phyloP scores from a whole-genome alignment of 2,888 invertebrate genomes.

The Eupithecia subumbrata region DNA sequence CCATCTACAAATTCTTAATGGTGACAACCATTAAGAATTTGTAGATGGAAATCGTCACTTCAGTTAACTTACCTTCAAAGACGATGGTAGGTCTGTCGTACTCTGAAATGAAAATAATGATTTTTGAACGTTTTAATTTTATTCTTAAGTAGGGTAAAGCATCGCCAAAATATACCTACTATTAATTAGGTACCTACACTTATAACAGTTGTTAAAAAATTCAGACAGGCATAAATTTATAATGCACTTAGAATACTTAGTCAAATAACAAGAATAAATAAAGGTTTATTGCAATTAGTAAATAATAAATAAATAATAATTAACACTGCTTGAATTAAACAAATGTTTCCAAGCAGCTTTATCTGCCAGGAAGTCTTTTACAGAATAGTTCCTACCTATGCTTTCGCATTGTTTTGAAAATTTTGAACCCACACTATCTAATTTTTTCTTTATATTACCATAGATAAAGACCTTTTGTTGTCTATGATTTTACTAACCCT shows the following conservation, averaged over 20 bases:
- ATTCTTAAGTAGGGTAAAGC: not conserved
- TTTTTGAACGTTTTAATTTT: not conserved
- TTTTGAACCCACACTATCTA: no score
- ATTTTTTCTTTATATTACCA: not conserved
- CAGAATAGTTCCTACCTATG: not conserved
- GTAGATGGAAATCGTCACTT: not conserved
- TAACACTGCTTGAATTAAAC: no score
- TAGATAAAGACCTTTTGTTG: not conserved
- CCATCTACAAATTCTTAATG: no score
- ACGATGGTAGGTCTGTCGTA: slow-evolving; percentile 67
- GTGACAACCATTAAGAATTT: no score
- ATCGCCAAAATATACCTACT: not conserved
- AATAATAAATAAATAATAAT: no score
- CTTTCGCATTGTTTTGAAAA: no score
- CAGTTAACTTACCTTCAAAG: slow-evolving; percentile 61
- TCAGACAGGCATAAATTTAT: no score
- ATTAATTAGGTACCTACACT: no score
- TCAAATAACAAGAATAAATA: no score
- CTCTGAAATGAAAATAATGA: slow-evolving; percentile 63
- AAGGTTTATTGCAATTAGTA: no score
- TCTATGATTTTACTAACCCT: not conserved
- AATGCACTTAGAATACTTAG: no score
- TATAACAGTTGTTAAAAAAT: no score
- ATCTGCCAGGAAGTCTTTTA: not conserved
- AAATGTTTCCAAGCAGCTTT: not conserved